Percentiles rank a stretch among this genome's conserved stretches.
Evolutionary conservation across 1,140 invertebrate genomes (phyloP).

Genomic region (Parapsyche elsis): DNA sequence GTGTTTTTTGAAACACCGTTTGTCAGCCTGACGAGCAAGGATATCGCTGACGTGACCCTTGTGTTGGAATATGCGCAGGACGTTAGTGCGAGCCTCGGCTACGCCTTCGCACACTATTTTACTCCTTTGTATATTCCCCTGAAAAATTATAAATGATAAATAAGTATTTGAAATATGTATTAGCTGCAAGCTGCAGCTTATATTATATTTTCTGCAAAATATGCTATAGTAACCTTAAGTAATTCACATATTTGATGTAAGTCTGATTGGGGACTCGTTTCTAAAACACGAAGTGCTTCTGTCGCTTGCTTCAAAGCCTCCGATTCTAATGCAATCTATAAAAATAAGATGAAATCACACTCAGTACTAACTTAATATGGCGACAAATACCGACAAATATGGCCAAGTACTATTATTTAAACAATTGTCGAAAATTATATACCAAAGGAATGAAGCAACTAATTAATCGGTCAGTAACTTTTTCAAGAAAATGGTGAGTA

Average conservation of each 20-base stretch:
- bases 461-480: no score
- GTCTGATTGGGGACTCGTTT: constrained; percentile 72
- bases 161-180: no score
- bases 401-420: no score
- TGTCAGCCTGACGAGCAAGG: constrained; percentile 88
- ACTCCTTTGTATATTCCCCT: constrained; percentile 95
- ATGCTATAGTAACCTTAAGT: constrained; percentile 71
- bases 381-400: no score
- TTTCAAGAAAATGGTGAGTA: no score
- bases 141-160: constrained; percentile 56
- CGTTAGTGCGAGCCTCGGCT: constrained; percentile 84
- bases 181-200: no score
- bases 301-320: constrained; percentile 74
- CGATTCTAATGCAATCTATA: constrained; percentile 66
- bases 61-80: constrained; percentile 92
- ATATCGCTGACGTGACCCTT: constrained; percentile 89
- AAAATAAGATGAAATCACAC: no score
- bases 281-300: constrained; percentile 73
- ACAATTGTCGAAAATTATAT: no score
- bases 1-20: constrained; percentile 89
- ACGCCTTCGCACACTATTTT: constrained; percentile 93
- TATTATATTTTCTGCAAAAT: no score
- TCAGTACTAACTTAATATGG: no score
- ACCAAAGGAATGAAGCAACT: no score
- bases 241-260: constrained; percentile 81